A percentile compares a stretch with the other conserved stretches of the same genome.
These are phyloP conservation scores for Andrena fulva DNA, from an alignment of 2,888 invertebrate species.

Conservation along the genomic window DNA sequence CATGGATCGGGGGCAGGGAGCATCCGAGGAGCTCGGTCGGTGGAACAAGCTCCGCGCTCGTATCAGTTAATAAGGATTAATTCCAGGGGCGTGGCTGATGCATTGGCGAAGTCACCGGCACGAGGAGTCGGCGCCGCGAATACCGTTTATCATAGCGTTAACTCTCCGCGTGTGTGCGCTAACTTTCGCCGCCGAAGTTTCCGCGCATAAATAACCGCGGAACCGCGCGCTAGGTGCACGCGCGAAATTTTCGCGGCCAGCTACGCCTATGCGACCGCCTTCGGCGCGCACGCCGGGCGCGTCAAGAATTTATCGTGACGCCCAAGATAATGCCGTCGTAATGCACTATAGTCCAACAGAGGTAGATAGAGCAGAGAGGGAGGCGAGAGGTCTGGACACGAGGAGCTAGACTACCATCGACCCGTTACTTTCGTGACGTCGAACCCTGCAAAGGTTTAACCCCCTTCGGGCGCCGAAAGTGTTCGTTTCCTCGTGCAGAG, in stretches of 20 bases:
- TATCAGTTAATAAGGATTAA: slow-evolving; percentile 71
- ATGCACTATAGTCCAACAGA: neutral
- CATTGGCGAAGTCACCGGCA: slow-evolving; percentile 64
- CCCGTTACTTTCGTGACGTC: slow-evolving; percentile 17
- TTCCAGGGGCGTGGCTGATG: slow-evolving; percentile 61
- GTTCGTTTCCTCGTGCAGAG: slow-evolving; percentile 13
- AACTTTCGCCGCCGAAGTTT: slow-evolving; percentile 67
- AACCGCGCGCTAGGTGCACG: neutral
- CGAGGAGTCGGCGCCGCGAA: slow-evolving; percentile 57
- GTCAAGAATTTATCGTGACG: slow-evolving; percentile 53
- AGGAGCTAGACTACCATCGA: neutral
- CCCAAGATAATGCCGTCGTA: slow-evolving; percentile 43
- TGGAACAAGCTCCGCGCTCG: slow-evolving; percentile 22
- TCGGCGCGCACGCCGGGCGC: slow-evolving; percentile 29
- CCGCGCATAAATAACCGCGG: slow-evolving; percentile 65
- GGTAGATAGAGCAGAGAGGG: neutral
- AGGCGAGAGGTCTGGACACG: neutral
- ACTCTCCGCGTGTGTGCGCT: slow-evolving; percentile 29
- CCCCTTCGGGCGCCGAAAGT: neutral
- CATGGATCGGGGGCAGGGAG: slow-evolving; percentile 7
- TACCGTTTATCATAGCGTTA: slow-evolving; percentile 65
- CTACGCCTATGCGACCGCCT: slow-evolving; percentile 33
- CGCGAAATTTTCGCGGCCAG: slow-evolving; percentile 25
- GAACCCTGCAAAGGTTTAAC: neutral
- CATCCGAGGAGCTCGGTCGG: slow-evolving; percentile 43